Conservation (phyloP, 2,797 vertebrate species). For the Rhabdomys pumilio region DNA sequence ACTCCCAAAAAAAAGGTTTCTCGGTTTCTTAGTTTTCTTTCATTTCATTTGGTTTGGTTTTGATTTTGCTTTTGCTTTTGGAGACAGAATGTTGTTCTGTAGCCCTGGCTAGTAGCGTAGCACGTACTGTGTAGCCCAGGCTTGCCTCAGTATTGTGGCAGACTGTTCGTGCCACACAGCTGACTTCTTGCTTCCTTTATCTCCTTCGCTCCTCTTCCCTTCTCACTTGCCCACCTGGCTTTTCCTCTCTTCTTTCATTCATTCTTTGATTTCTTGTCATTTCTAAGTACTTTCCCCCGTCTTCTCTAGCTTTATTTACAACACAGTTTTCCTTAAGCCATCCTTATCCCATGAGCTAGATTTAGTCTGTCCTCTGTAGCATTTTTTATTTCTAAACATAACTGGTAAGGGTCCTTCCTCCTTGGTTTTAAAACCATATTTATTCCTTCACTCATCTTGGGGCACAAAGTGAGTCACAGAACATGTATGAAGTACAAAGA, state of each 20-base stretch:
- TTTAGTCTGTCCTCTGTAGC: neutral
- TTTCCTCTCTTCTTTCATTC: too few relatives aligned
- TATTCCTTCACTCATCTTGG: neutral
- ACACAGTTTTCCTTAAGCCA: neutral
- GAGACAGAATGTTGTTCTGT: neutral
- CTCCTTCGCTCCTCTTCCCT: neutral
- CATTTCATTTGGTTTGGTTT: neutral
- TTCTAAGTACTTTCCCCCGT: slow-evolving; percentile 8
- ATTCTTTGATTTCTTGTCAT: neutral
- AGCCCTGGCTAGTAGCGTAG: neutral
- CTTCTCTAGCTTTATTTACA: slow-evolving; percentile 24
- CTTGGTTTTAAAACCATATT: neutral
- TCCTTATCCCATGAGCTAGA: neutral
- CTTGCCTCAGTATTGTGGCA: neutral
- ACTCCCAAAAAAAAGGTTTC: neutral
- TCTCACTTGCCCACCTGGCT: too few relatives aligned
- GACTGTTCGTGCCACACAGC: neutral
- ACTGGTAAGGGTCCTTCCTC: neutral
- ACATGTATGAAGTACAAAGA: neutral
- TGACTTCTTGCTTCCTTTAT: neutral
- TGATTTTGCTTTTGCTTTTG: neutral
- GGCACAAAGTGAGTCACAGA: neutral
- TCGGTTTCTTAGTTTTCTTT: neutral
- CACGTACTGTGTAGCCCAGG: neutral
- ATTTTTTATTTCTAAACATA: slow-evolving; percentile 38